Base-by-base conservation (phyloP, 2,888 invertebrate genomes). In the Notodonta ziczac region DNA sequence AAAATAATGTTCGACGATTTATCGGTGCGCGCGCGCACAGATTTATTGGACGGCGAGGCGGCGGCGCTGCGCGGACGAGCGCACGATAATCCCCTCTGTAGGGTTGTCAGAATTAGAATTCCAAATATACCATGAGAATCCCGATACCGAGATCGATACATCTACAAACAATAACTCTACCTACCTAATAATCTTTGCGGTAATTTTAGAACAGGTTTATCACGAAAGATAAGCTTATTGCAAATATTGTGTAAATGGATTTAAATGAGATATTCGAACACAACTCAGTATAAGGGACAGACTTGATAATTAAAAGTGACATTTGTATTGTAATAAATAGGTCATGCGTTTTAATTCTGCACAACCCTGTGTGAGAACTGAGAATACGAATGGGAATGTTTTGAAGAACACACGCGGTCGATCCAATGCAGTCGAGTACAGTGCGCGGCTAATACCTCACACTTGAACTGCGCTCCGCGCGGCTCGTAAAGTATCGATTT, bases 1-100 rank as follows among this genome's bases (percentile, higher is more conserved):
- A 91, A 92, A 93, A 93, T 93, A 93, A 92, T 93, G 90, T 85
- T 79, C 80, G 81, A 85, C 90, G 89, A 93, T 93, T 91, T 93
- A 93, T 92, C 83, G 89, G 76, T 85, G 91, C 89, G 91, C 89
- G 84, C 86, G 90, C 88, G 88, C 88, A 87, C 86, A 84, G 91
- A 93, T 93, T 93, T 93, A 93, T 91, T 83, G 79, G 83, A 84
- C 79, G 79, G 76, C 79, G 76, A 81, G 81, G 82, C 78, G 81
- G 82, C 78, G 80, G 80, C 70, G 76, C 75, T 62, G 74, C 58
- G 64, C 74, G 76, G 80, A 86, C 83, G 85, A 84, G 77, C 79
- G 73, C 64, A 67, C 76, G 81, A 76, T 93, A 93, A 93, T 92
- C 93, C 93, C 84, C 62, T 62, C 53, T 58, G 66, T 72, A 93